A percentile compares a stretch with the other conserved stretches of the same genome.
phyloP scores from a whole-genome alignment of 1,140 invertebrate genomes.

The Achroia grisella region DNA sequence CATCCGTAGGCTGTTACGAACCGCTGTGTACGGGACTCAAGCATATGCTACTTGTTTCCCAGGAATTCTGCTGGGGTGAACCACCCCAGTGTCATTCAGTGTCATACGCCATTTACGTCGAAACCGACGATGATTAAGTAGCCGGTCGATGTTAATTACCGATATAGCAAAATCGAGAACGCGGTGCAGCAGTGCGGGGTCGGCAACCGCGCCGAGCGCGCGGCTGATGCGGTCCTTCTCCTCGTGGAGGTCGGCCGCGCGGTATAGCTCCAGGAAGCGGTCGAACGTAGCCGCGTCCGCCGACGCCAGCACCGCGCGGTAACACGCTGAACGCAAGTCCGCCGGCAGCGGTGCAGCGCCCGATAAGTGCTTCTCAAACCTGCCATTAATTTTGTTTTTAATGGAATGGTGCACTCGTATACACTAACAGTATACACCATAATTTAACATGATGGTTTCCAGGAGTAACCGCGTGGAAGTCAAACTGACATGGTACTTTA shows the following conservation, averaged over 20 bases:
- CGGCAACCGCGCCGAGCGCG: conserved; percentile 84
- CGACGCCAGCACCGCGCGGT: conserved; percentile 87
- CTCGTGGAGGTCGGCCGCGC: conserved; percentile 90
- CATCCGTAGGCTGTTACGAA: too few relatives aligned
- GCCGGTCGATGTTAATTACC: conserved; percentile 51
- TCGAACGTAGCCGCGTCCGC: conserved; percentile 81
- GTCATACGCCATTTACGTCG: too few relatives aligned
- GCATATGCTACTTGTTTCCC: too few relatives aligned
- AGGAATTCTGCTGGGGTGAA: too few relatives aligned
- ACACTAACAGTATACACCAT: too few relatives aligned
- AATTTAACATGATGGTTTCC: too few relatives aligned
- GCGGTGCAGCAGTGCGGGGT: conserved; percentile 80
- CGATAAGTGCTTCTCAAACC: conserved; percentile 82
- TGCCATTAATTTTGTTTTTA: too few relatives aligned
- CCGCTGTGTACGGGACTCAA: too few relatives aligned
- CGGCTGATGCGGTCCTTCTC: conserved; percentile 92
- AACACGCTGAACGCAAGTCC: conserved; percentile 91
- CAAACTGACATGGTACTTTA: too few relatives aligned
- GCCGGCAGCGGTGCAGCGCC: conserved; percentile 82
- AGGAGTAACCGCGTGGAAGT: too few relatives aligned
- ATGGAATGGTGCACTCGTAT: too few relatives aligned
- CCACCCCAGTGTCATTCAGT: too few relatives aligned
- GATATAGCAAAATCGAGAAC: conserved; percentile 94
- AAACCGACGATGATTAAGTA: background rate
- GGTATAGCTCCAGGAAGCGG: conserved; percentile 88